Base-by-base conservation (phyloP, 2,113 vertebrate species). In the Phaethon lepturus region DNA sequence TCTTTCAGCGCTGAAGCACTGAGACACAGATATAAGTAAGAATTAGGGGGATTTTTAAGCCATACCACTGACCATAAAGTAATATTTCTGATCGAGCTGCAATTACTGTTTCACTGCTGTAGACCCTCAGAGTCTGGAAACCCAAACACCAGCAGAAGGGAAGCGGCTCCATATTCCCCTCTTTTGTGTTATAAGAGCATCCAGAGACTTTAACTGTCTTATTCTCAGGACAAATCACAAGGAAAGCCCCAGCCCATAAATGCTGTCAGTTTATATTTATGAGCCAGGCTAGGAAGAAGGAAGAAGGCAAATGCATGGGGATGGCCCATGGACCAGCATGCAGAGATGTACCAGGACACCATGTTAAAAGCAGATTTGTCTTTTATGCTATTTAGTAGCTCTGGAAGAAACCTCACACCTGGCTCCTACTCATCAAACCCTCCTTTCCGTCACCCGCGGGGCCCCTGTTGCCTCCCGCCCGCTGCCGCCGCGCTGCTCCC, bases 401-500 rank as follows among this genome's bases (percentile, higher is more conserved):
- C 60, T 72, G 44, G 24, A 79, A 90, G 18, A 55, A 33, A 49
- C 62, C 52, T 64, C 49, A 85, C 52, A 62, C 1, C 0, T 56
- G 78, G 71, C 8, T 79, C 66, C 44, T 53, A n/a, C 56, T 90
- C 50, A 78, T 1, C 45, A 45, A 81, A 77, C 53, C 59, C 55
- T 87, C 35, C 64, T 67, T 22, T 64, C 69, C 1, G 0, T 83
- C 62, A 72, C 23, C 31, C 31, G 14, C 1, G 1, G 22, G 49
- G 16, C 14, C 13, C 7, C 33, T 1, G 0, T 64, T 19, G 6
- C 14, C 10, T 55, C 58, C 26, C 7, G 4, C 4, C 71, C 2
- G 3, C 42, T 3, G 0, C 24, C 0, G 0, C 9, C 2, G 1
- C 28, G 56, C 66, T 1, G 2, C 13, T 67, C 26, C 45, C 75